phyloP scores from a whole-genome alignment of 2,888 invertebrate species.

The Epistrophe eligans region DNA sequence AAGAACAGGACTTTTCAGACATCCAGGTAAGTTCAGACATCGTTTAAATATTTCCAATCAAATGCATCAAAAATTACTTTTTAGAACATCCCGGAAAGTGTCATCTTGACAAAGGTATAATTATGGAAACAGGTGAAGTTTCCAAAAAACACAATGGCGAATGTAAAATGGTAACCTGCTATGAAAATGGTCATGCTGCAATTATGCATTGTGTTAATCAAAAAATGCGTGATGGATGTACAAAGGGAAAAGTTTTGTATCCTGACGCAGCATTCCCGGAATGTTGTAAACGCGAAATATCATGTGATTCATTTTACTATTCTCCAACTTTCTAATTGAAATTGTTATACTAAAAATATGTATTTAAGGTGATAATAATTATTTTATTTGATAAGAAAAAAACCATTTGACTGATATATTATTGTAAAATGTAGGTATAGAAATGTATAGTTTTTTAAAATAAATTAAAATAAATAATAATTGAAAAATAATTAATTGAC shows the following conservation, averaged over 20 bases:
- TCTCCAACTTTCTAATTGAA: conserved; percentile 51
- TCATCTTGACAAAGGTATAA: conserved; percentile 53
- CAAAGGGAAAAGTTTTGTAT: conserved; percentile 51
- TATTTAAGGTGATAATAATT: conserved; percentile 5
- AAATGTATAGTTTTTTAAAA: background rate
- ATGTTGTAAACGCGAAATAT: conserved; percentile 64
- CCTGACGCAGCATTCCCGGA: conserved; percentile 61
- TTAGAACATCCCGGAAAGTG: conserved; percentile 69
- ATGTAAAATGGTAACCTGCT: conserved; percentile 64
- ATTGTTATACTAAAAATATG: background rate
- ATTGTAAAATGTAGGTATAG: background rate
- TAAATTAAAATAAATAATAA: background rate
- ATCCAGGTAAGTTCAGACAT: conserved; percentile 54
- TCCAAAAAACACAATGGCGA: conserved; percentile 50
- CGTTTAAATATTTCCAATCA: background rate
- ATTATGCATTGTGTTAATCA: conserved; percentile 63
- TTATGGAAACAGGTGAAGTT: conserved; percentile 50
- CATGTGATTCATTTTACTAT: conserved; percentile 53
- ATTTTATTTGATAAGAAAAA: conserved; percentile 21
- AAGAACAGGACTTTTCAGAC: conserved; percentile 55
- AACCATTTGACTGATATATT: conserved; percentile 23
- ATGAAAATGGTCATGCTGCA: conserved; percentile 65
- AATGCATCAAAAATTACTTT: background rate
- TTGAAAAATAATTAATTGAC: background rate
- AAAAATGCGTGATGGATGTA: conserved; percentile 69